Percentiles rank a stretch among this genome's conserved stretches.
Evolutionary conservation across 2,113 vertebrate genomes (phyloP).

Genomic region (Aphyosemion australe): DNA sequence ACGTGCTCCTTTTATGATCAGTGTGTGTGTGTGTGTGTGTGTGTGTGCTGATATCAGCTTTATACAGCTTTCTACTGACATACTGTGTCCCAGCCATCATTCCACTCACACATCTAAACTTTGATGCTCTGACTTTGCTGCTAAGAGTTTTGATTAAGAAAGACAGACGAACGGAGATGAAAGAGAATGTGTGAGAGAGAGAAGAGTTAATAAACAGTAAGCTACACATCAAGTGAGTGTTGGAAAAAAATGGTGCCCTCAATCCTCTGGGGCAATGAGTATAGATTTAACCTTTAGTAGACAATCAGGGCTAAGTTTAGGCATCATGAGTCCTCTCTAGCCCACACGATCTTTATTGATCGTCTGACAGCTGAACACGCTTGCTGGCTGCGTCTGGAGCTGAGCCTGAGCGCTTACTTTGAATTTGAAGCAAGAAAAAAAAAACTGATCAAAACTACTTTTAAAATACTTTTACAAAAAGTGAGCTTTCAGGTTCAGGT

Average conservation of each 20-base stretch:
- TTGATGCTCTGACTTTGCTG: conserved; percentile 1
- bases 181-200: background rate
- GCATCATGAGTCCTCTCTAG: conserved; percentile 11
- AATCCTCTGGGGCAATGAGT: conserved; percentile 6
- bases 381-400: conserved; percentile 40
- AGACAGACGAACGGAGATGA: background rate
- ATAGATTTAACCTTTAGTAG: conserved; percentile 31
- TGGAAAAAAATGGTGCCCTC: fast-evolving
- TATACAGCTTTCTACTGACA: background rate
- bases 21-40: background rate
- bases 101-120: conserved; percentile 14
- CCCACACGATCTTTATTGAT: conserved; percentile 51
- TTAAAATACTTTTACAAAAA: too few species aligned
- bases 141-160: background rate
- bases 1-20: background rate
- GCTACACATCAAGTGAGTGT: background rate
- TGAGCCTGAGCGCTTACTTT: conserved; percentile 9
- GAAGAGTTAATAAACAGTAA: background rate
- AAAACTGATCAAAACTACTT: background rate
- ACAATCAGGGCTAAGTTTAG: conserved; percentile 38
- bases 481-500: too few species aligned
- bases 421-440: conserved; percentile 27
- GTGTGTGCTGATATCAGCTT: background rate
- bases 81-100: conserved; percentile 3
- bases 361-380: conserved; percentile 44